Evolutionary conservation across 2,797 vertebrate genomes (phyloP).

Genomic region (Lagorchestes hirsutus): DNA sequence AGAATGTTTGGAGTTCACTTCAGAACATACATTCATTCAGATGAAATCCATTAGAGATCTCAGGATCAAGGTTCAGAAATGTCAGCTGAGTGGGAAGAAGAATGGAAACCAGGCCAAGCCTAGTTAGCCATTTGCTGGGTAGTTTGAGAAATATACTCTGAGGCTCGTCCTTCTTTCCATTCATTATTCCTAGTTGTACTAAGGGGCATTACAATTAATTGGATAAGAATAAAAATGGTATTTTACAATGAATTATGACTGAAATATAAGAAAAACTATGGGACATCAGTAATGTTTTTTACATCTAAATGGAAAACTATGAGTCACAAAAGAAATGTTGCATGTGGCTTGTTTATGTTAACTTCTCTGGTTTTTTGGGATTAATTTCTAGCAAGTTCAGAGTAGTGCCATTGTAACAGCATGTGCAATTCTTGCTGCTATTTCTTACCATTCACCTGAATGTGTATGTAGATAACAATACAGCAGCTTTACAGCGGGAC

Average conservation of each 20-base stretch:
- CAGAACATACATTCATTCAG: slow-evolving; percentile 19
- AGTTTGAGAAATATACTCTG: slow-evolving; percentile 9
- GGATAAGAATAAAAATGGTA: slow-evolving; percentile 45
- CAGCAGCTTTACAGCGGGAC: slow-evolving; percentile 4
- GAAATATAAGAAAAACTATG: slow-evolving; percentile 41
- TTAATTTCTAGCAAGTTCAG: slow-evolving; percentile 50
- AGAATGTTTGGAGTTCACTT: slow-evolving; percentile 28
- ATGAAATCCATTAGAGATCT: slow-evolving; percentile 34
- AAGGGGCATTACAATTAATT: slow-evolving; percentile 23
- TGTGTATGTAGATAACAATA: slow-evolving; percentile 22
- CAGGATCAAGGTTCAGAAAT: slow-evolving; percentile 38
- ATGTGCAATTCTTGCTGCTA: slow-evolving; percentile 18
- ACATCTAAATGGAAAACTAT: slow-evolving; percentile 23
- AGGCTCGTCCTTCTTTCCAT: background rate
- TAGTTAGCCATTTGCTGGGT: background rate
- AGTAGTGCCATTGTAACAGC: slow-evolving; percentile 18
- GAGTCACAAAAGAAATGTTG: slow-evolving; percentile 28
- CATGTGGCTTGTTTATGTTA: background rate
- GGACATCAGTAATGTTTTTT: slow-evolving; percentile 28
- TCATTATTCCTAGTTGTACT: background rate
- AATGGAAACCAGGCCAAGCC: slow-evolving; percentile 14
- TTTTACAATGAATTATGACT: slow-evolving; percentile 47
- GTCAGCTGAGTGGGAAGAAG: slow-evolving; percentile 35
- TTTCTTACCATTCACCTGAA: slow-evolving; percentile 47
- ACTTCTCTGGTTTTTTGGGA: slow-evolving; percentile 42